A percentile compares a stretch with the other conserved stretches of the same genome.
These are phyloP conservation scores for Argynnis bischoffii DNA, from an alignment of 2,888 invertebrate genomes.

Conservation along the genomic window DNA sequence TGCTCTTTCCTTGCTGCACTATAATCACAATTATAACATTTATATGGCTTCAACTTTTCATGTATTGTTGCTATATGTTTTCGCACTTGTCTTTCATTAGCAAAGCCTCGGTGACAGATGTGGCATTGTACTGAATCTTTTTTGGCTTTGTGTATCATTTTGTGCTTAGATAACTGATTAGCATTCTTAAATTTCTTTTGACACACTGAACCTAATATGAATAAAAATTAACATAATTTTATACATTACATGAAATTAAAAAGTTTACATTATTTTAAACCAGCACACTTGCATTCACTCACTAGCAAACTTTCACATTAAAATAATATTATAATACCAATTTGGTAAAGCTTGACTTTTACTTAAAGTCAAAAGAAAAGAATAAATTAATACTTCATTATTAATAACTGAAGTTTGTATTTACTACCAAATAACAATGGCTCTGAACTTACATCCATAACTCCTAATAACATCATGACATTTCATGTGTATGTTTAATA, in stretches of 20 bases:
- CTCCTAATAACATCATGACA: slow-evolving; percentile 80
- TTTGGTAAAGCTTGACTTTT: too few species aligned
- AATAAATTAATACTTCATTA: not conserved
- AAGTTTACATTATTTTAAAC: too few species aligned
- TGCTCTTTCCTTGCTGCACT: slow-evolving; percentile 85
- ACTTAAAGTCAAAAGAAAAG: too few species aligned
- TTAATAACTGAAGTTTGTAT: not conserved
- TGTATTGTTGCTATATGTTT: slow-evolving; percentile 85
- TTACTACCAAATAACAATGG: not conserved
- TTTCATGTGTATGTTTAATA: slow-evolving; percentile 88
- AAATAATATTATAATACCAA: too few species aligned
- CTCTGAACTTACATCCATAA: slow-evolving; percentile 75
- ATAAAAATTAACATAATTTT: not conserved
- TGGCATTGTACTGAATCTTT: slow-evolving; percentile 68
- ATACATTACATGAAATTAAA: not conserved
- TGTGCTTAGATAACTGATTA: slow-evolving; percentile 90
- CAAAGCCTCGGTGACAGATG: slow-evolving; percentile 83
- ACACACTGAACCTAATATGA: slow-evolving; percentile 82
- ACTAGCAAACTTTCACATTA: too few species aligned
- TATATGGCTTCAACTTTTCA: slow-evolving; percentile 84
- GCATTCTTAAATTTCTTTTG: slow-evolving; percentile 90
- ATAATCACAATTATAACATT: slow-evolving; percentile 86
- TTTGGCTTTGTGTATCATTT: slow-evolving; percentile 80
- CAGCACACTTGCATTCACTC: too few species aligned
- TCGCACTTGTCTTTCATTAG: slow-evolving; percentile 75